A percentile compares a stretch with the other conserved stretches of the same genome.
phyloP scores from a whole-genome alignment of 2,888 invertebrate species.

The Caenorhabditis becei region DNA sequence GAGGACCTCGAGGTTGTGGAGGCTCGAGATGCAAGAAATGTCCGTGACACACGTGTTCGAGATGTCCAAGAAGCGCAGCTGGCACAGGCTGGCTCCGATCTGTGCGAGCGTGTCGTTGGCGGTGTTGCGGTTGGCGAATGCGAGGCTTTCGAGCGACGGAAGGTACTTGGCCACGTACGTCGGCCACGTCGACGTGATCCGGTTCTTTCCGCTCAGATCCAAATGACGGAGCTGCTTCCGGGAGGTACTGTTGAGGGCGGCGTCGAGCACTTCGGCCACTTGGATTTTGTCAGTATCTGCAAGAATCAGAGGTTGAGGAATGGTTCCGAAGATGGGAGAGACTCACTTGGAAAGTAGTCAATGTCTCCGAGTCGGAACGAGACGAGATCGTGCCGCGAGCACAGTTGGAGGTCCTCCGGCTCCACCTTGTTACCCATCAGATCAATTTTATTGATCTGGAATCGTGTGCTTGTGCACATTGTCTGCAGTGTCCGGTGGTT shows the following conservation, averaged over 20 bases:
- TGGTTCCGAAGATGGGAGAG: no score
- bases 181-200: constrained; percentile 56
- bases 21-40: constrained; percentile 57
- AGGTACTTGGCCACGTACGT: constrained; percentile 37
- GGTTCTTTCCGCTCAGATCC: constrained; percentile 41
- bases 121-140: constrained; percentile 53
- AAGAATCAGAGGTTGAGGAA: no score
- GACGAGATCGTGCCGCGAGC: constrained; percentile 36
- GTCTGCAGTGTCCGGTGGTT: constrained; percentile 30
- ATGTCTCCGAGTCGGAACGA: constrained; percentile 55
- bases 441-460: constrained; percentile 60
- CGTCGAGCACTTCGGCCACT: constrained; percentile 48
- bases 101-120: constrained; percentile 47
- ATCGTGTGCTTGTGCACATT: constrained; percentile 34
- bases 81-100: constrained; percentile 34
- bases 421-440: constrained; percentile 48
- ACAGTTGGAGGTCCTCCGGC: constrained; percentile 36
- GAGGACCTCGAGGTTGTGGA: constrained; percentile 64
- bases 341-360: constrained; percentile 42
- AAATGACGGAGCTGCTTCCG: constrained; percentile 45
- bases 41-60: constrained; percentile 65
- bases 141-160: constrained; percentile 55
- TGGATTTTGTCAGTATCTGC: constrained; percentile 59
- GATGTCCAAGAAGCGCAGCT: constrained; percentile 65
- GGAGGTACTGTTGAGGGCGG: constrained; percentile 28